These are phyloP conservation scores for Spilosoma lubricipeda DNA, from an alignment of 2,888 invertebrate genomes.

Conservation along the genomic window DNA sequence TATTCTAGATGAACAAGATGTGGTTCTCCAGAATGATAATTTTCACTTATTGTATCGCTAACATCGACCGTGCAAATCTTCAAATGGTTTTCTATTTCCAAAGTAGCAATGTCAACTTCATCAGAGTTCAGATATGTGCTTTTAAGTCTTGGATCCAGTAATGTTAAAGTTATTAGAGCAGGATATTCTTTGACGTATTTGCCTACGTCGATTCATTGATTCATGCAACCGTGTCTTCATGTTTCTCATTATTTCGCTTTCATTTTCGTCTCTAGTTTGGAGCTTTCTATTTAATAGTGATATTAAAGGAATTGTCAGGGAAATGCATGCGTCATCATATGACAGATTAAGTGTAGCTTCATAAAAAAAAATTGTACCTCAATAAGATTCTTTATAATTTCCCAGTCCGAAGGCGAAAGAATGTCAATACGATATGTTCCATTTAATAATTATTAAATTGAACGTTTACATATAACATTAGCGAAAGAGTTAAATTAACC, in stretches of 20 bases:
- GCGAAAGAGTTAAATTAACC: too few relatives aligned
- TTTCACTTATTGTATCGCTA: constrained; percentile 17
- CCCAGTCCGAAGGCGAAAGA: constrained; percentile 31
- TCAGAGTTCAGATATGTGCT: constrained; percentile 18
- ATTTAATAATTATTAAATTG: too few relatives aligned
- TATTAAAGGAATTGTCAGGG: constrained; percentile 28
- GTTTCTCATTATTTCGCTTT: constrained; percentile 24
- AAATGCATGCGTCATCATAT: constrained; percentile 30
- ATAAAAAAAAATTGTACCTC: constrained; percentile 29
- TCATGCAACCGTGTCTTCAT: constrained; percentile 20
- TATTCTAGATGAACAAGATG: constrained; percentile 3
- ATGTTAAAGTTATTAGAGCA: constrained; percentile 25
- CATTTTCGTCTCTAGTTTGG: constrained; percentile 22
- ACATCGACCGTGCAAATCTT: constrained; percentile 13
- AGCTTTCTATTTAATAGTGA: constrained; percentile 26
- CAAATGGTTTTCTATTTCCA: neutral
- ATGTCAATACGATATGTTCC: constrained; percentile 31
- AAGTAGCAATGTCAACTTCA: neutral
- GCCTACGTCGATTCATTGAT: constrained; percentile 10
- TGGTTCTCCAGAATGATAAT: constrained; percentile 13
- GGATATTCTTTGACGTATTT: constrained; percentile 22
- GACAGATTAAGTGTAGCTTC: constrained; percentile 33
- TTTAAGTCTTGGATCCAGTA: constrained; percentile 25
- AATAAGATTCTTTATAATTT: constrained; percentile 27
- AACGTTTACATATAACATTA: too few relatives aligned